These are phyloP conservation scores for Sabatieria punctata DNA, from an alignment of 2,888 invertebrate genomes.

Conservation along the genomic window DNA sequence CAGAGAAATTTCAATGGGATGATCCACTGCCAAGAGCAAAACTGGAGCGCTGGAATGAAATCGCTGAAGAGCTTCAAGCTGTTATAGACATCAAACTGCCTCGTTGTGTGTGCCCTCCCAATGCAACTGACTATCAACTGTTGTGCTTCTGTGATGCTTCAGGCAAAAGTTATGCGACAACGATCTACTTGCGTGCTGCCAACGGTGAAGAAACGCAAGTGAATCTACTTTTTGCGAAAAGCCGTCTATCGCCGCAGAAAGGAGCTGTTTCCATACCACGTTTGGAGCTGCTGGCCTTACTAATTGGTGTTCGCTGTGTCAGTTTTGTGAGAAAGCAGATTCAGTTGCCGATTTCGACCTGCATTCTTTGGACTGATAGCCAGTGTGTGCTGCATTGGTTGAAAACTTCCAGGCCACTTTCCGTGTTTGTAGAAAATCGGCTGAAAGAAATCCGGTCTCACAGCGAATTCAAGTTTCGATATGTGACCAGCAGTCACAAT, in stretches of 20 bases:
- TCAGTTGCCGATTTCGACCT: conserved; percentile 2
- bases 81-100: not conserved
- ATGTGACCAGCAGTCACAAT: too few species aligned
- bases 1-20: conserved; percentile 5
- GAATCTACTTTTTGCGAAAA: conserved; percentile 7
- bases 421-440: too few species aligned
- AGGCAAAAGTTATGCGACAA: conserved; percentile 5
- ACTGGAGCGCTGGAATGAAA: not conserved
- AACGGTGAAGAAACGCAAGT: not conserved
- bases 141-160: conserved; percentile 8
- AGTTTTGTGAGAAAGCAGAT: conserved; percentile 4
- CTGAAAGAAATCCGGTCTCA: too few species aligned
- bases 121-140: not conserved
- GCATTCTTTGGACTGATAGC: conserved; percentile 3
- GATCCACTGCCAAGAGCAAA: not conserved
- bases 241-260: conserved; percentile 2
- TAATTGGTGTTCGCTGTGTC: conserved; percentile 4
- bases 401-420: too few species aligned
- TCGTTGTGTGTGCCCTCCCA: not conserved
- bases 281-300: conserved; percentile 7
- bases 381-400: conserved; percentile 1
- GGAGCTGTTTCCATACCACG: conserved; percentile 6
- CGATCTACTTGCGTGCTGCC: not conserved
- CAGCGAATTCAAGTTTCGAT: too few species aligned
- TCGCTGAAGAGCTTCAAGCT: not conserved